Evolutionary conservation across 2,113 vertebrate genomes (phyloP).

Genomic region (Cheirogaleus medius): DNA sequence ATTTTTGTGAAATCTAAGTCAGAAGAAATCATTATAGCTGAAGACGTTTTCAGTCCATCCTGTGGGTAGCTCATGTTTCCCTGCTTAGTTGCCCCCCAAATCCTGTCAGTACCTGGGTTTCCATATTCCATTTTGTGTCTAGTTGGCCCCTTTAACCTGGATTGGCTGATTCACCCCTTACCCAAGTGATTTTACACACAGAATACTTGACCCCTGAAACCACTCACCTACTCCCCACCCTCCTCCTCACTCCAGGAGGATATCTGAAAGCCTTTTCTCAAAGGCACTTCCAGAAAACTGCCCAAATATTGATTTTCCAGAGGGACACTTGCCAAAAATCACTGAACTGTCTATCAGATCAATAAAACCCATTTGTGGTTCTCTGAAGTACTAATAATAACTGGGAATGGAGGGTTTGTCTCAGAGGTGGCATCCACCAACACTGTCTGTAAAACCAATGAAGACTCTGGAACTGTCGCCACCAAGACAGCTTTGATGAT

Average conservation of each 20-base stretch:
- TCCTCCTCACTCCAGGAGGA: neutral
- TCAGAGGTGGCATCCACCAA: neutral
- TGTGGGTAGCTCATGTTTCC: neutral
- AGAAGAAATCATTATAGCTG: neutral
- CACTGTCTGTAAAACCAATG: neutral
- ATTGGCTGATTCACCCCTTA: neutral
- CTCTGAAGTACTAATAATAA: neutral
- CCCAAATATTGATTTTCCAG: neutral
- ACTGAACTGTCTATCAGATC: neutral
- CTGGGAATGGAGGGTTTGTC: neutral
- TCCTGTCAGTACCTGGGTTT: neutral
- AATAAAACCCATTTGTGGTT: neutral
- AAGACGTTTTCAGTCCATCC: neutral
- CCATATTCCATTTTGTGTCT: neutral
- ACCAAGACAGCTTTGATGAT: neutral
- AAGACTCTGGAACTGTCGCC: neutral
- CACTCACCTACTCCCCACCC: neutral
- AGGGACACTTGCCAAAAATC: neutral
- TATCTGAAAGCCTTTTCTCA: neutral
- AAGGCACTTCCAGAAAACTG: neutral
- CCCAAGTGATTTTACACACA: neutral
- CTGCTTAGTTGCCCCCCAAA: neutral
- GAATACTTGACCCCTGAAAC: neutral
- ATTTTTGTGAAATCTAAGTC: slow-evolving; percentile 13
- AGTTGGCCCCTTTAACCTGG: neutral